Conservation (phyloP, 2,888 invertebrate species). For the Dicyrtomina minuta region DNA sequence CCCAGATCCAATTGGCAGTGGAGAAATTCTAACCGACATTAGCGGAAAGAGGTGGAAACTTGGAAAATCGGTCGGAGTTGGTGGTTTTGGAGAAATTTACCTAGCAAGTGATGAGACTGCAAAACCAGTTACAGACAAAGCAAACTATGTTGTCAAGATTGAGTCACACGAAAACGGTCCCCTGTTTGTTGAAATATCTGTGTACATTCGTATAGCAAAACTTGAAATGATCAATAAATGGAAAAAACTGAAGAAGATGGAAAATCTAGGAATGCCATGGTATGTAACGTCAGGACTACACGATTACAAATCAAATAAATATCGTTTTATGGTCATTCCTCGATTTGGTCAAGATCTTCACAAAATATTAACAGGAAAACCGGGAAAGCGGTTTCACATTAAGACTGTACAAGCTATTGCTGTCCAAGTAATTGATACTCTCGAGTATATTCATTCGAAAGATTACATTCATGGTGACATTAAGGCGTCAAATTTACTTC, state of each 20-base stretch:
- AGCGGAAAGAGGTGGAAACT: constrained; percentile 80
- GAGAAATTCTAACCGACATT: constrained; percentile 75
- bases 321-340: constrained; percentile 91
- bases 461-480: constrained; percentile 98
- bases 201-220: constrained; percentile 84
- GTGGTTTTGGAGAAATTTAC: constrained; percentile 94
- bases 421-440: constrained; percentile 81
- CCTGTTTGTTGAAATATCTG: constrained; percentile 95
- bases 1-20: constrained; percentile 71
- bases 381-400: constrained; percentile 67
- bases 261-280: constrained; percentile 79
- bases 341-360: constrained; percentile 84
- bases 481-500: constrained; percentile 91
- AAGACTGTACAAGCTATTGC: constrained; percentile 78
- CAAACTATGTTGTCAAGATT: constrained; percentile 81
- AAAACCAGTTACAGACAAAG: constrained; percentile 68
- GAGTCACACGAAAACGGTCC: constrained; percentile 95
- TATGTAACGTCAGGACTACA: constrained; percentile 89
- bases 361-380: constrained; percentile 70
- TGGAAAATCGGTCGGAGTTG: constrained; percentile 82
- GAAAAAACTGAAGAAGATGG: constrained; percentile 65
- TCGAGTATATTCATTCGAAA: constrained; percentile 88
- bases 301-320: constrained; percentile 70
- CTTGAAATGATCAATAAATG: constrained; percentile 71
- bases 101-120: constrained; percentile 73